These are phyloP conservation scores for Elephantulus edwardii DNA, from an alignment of 2,113 vertebrate species.

Conservation along the genomic window DNA sequence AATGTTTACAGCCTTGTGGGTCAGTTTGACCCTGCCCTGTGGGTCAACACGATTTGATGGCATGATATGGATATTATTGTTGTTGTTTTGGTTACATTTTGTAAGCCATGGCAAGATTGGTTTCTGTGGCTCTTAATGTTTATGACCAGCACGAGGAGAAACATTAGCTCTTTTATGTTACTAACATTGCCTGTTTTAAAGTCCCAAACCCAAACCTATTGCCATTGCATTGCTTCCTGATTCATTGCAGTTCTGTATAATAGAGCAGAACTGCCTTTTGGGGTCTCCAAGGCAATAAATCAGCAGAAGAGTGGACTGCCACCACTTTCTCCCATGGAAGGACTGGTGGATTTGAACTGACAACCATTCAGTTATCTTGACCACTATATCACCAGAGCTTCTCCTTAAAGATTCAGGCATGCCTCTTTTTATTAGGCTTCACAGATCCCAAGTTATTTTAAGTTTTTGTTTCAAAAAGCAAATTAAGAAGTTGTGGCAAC, in stretches of 20 bases:
- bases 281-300: neutral
- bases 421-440: too few species aligned
- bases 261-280: neutral
- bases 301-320: neutral
- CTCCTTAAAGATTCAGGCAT: neutral
- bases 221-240: neutral
- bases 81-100: neutral
- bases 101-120: neutral
- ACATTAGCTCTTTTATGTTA: neutral
- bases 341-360: neutral
- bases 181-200: neutral
- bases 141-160: neutral
- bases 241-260: neutral
- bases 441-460: too few species aligned
- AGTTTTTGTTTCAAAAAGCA: too few species aligned
- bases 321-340: neutral
- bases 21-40: neutral
- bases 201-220: neutral
- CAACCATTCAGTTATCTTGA: neutral
- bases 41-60: neutral
- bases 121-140: neutral
- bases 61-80: neutral
- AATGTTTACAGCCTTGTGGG: neutral
- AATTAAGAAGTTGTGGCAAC: too few species aligned
- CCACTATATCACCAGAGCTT: neutral